Conservation (phyloP, 1,140 invertebrate species). For the Chymomyza costata region DNA sequence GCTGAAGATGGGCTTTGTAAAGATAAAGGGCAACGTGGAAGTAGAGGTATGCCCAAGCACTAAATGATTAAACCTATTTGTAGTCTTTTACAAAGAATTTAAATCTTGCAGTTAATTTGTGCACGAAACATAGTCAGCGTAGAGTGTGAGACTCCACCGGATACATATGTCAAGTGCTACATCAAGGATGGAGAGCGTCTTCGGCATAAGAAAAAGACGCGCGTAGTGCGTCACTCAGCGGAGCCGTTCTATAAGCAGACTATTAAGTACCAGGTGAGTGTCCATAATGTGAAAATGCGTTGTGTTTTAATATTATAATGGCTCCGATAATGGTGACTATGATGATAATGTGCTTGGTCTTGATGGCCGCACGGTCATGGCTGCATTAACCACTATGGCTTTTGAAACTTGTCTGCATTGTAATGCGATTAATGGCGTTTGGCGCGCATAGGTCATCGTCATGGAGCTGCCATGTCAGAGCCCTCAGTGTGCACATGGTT, state of each 20-base stretch:
- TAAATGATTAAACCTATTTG: not conserved
- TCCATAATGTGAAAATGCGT: conserved; percentile 28
- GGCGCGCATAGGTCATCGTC: conserved; percentile 1
- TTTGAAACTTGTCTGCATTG: conserved; percentile 27
- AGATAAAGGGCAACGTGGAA: conserved; percentile 93
- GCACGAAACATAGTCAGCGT: conserved; percentile 76
- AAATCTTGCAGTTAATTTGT: conserved; percentile 69
- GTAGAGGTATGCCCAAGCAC: conserved; percentile 83
- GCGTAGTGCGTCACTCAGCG: conserved; percentile 84
- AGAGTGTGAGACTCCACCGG: conserved; percentile 78
- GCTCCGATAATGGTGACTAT: conserved; percentile 9
- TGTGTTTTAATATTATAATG: not conserved
- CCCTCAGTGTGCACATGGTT: no score
- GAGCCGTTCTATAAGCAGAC: conserved; percentile 92
- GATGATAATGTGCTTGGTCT: not conserved
- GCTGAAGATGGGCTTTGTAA: conserved; percentile 89
- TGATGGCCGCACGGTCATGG: conserved; percentile 1
- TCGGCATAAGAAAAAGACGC: conserved; percentile 93
- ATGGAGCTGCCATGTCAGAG: not conserved
- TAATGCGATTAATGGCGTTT: conserved; percentile 55
- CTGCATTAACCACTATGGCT: conserved; percentile 13
- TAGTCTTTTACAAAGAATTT: not conserved
- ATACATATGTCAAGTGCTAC: conserved; percentile 96
- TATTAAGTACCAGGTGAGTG: conserved; percentile 85
- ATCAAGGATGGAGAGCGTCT: conserved; percentile 90